Conservation (phyloP, 2,113 vertebrate genomes). For the Taurulus bubalis region DNA sequence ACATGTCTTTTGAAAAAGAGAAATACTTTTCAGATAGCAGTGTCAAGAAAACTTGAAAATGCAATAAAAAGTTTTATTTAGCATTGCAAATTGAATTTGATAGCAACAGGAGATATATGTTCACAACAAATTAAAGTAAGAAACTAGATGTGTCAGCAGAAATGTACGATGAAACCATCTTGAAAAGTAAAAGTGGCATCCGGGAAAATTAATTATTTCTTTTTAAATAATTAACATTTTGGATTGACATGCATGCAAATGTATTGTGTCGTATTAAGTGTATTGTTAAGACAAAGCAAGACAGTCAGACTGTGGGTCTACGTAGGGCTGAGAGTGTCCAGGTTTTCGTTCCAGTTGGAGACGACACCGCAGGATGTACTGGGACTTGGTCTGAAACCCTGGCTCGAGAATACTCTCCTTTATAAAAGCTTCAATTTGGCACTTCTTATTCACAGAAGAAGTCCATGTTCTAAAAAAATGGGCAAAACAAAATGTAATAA, state of each 20-base stretch:
- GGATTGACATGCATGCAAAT: conserved; percentile 1
- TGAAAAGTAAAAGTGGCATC: background rate
- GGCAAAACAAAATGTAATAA: background rate
- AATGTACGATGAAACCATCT: background rate
- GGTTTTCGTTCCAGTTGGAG: background rate
- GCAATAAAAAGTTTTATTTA: background rate
- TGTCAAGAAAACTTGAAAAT: conserved; percentile 10
- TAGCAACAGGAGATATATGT: background rate
- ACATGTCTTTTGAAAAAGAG: conserved; percentile 2
- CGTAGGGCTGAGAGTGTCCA: background rate
- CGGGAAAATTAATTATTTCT: background rate
- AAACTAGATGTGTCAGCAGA: conserved; percentile 29
- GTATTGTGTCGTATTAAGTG: conserved; percentile 26
- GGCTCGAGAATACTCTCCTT: background rate
- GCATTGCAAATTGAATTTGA: background rate
- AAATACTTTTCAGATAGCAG: background rate
- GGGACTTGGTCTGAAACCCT: background rate
- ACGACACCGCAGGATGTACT: background rate
- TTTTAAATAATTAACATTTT: conserved; percentile 27
- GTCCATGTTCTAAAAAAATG: conserved; percentile 75
- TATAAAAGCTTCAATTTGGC: conserved; percentile 9
- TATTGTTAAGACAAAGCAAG: conserved; percentile 4
- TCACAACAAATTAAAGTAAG: conserved; percentile 41
- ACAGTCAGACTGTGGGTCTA: background rate
- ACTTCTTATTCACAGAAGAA: conserved; percentile 77